Base-by-base conservation (phyloP, 92 coral and sea anemone genomes). In the Actinernus sp. region DNA sequence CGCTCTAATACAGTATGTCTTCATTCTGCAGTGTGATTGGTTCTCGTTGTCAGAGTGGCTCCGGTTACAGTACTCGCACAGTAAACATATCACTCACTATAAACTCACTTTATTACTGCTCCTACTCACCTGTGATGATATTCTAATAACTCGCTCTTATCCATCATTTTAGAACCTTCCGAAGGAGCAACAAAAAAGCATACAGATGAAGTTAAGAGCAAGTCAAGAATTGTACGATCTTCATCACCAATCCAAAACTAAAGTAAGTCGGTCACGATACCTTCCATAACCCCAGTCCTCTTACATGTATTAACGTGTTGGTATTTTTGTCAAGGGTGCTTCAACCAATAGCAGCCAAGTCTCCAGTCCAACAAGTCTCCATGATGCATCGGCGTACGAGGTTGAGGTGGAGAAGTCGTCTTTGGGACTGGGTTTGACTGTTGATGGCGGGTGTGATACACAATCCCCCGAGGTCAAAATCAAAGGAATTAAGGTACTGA, bases 361-460 rank as follows among this genome's bases (percentile, higher is more conserved):
- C n/a, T n/a, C n/a, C n/a, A n/a, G n/a, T n/a, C n/a, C n/a, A n/a
- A n/a, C n/a, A n/a, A n/a, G n/a, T n/a, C 37, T 63, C 21, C 55
- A 56, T 2, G 38, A 39, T 69, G 46, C 44, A 13, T 25, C 14
- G 9, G 68, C 26, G 18, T 49, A 45, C 47, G 59, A 44, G 16
- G 59, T 71, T 0, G 40, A 71, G 26, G 26, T 71, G 32, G 67
- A 29, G 26, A 58, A 71, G 39, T 47, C 66, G 2, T 16, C 36
- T 29, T 12, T 47, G 68, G 68, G 88, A 54, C 85, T 94, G 54
- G 99, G 99, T 27, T 60, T 95, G 32, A 38, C 79, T 2, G 61
- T 95, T 2, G 93, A 86, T 41, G 99, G 97, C 23, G 99, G 96
- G 8, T 45, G 83, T 11, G 98, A 91, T 55, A 72, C 89, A 0